Evolutionary conservation across 2,113 vertebrate species (phyloP).

Genomic region (Potamarius usumacintae): DNA sequence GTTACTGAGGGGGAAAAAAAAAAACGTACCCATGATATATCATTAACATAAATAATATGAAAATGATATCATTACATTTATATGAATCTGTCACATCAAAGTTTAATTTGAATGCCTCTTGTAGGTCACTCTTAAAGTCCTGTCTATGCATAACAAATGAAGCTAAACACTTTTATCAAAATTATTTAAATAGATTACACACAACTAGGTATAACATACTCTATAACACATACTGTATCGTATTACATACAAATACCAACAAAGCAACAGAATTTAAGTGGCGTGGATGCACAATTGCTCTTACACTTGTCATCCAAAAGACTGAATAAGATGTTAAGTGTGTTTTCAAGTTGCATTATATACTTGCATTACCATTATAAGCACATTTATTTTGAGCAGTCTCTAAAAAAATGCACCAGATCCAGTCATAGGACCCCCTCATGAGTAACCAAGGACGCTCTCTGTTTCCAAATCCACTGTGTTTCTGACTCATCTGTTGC

Average conservation of each 20-base stretch:
- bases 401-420: conserved; percentile 2
- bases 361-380: neutral
- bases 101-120: neutral
- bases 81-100: neutral
- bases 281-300: neutral
- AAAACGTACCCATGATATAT: neutral
- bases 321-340: neutral
- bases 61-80: neutral
- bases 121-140: no score
- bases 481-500: conserved; percentile 49
- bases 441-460: conserved; percentile 14
- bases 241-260: neutral
- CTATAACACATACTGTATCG: neutral
- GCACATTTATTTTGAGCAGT: neutral
- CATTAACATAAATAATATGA: neutral
- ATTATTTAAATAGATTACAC: neutral
- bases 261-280: neutral
- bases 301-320: neutral
- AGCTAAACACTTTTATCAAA: neutral
- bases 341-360: neutral
- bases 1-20: neutral
- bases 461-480: neutral
- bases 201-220: neutral
- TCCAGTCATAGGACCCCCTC: conserved; percentile 34
- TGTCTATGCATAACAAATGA: neutral